phyloP scores from a whole-genome alignment of 2,888 invertebrate species.

The Platycheirus albimanus region DNA sequence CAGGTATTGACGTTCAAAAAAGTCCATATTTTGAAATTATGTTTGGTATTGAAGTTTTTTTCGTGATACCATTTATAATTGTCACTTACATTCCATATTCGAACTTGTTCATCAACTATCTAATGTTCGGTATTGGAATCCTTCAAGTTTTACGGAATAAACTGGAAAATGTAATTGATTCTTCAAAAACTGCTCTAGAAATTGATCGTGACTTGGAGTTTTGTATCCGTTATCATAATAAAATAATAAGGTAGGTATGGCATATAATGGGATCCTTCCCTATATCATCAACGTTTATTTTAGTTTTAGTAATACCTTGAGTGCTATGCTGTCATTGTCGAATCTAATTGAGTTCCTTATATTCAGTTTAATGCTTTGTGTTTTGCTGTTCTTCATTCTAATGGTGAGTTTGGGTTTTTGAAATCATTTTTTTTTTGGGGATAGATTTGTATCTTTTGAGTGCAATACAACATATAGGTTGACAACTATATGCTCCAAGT shows the following conservation, averaged over 20 bases:
- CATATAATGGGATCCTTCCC: too few species aligned
- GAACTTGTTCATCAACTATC: constrained; percentile 74
- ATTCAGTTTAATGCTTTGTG: constrained; percentile 75
- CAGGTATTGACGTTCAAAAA: constrained; percentile 51
- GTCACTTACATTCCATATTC: constrained; percentile 74
- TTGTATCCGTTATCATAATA: constrained; percentile 74
- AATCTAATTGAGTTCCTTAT: constrained; percentile 74
- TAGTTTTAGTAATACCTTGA: constrained; percentile 71
- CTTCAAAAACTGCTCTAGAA: constrained; percentile 28
- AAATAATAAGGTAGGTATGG: constrained; percentile 73
- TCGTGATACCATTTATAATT: constrained; percentile 66
- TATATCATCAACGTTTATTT: too few species aligned
- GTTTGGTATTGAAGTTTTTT: constrained; percentile 57
- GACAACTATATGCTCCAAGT: constrained; percentile 59
- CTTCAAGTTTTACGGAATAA: constrained; percentile 72
- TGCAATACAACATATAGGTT: constrained; percentile 58
- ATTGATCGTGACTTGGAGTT: constrained; percentile 62
- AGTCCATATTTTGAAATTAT: constrained; percentile 75
- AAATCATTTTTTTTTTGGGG: neutral
- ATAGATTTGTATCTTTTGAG: neutral
- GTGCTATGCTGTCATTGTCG: constrained; percentile 71
- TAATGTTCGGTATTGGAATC: constrained; percentile 75
- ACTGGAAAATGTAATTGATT: constrained; percentile 59
- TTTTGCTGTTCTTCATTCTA: constrained; percentile 72
- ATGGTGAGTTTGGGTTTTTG: constrained; percentile 57